A percentile compares a stretch with the other conserved stretches of the same genome.
Evolutionary conservation across 2,113 vertebrate species (phyloP).

Genomic region (Amphiprion percula): DNA sequence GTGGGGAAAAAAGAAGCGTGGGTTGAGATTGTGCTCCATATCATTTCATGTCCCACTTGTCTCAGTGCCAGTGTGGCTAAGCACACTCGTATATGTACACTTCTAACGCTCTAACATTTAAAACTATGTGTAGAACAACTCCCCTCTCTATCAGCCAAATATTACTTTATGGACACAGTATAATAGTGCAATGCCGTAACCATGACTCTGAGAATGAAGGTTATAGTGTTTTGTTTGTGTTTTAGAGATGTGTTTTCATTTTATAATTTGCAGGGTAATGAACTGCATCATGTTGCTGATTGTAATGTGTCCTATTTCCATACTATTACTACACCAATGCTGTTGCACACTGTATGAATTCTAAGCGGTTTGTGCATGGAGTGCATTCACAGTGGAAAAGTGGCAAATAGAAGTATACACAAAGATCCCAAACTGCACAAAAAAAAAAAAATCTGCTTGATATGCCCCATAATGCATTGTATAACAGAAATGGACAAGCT

Average conservation of each 20-base stretch:
- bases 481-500: not conserved
- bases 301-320: not conserved
- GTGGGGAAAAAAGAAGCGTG: slow-evolving; percentile 6
- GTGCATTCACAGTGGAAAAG: not conserved
- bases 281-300: not conserved
- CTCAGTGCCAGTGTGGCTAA: slow-evolving; percentile 7
- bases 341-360: too few relatives aligned
- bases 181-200: not conserved
- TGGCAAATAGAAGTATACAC: not conserved
- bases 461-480: not conserved
- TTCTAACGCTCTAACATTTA: not conserved
- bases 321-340: not conserved
- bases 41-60: slow-evolving; percentile 40
- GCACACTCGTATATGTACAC: not conserved
- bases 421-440: not conserved
- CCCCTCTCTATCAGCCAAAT: not conserved
- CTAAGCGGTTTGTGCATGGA: too few relatives aligned
- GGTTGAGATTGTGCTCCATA: slow-evolving; percentile 40
- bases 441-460: not conserved
- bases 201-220: not conserved
- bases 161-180: not conserved
- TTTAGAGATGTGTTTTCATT: too few relatives aligned
- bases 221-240: not conserved
- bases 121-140: not conserved
- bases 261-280: not conserved